phyloP scores from a whole-genome alignment of 2,113 vertebrate species.

The Tricholaema leucomelas region DNA sequence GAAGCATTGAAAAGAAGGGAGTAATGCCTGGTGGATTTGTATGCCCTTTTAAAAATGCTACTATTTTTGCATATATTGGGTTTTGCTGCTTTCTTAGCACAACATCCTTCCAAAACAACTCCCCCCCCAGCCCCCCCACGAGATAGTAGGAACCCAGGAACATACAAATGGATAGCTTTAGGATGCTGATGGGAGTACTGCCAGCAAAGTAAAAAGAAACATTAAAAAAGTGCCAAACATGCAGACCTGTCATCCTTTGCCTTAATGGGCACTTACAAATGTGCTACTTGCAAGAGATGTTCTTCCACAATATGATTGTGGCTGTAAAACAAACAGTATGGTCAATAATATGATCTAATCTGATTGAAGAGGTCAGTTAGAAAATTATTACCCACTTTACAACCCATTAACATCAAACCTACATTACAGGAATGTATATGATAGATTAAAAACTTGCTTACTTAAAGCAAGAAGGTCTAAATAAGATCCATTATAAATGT shows the following conservation, averaged over 20 bases:
- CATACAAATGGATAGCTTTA: conserved; percentile 26
- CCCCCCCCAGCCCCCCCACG: too few relatives aligned
- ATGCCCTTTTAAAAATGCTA: background rate
- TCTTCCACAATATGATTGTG: conserved; percentile 77
- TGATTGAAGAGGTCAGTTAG: conserved; percentile 79
- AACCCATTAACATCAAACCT: conserved; percentile 79
- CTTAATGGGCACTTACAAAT: conserved; percentile 77
- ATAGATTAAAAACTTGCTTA: conserved; percentile 80
- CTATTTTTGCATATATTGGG: background rate
- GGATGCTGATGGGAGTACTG: conserved; percentile 60
- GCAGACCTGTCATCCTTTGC: conserved; percentile 73
- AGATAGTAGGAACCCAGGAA: background rate
- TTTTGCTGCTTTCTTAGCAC: background rate
- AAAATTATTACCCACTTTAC: conserved; percentile 82
- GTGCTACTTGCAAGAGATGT: conserved; percentile 72
- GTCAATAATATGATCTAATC: conserved; percentile 81
- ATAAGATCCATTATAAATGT: conserved; percentile 67
- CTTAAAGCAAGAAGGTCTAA: conserved; percentile 73
- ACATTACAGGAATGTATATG: conserved; percentile 74
- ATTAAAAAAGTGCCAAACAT: conserved; percentile 69
- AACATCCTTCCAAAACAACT: background rate
- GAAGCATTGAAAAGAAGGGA: background rate
- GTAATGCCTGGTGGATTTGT: background rate
- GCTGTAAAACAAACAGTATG: conserved; percentile 78
- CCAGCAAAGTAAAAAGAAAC: conserved; percentile 59